Base-by-base conservation (phyloP, 2,888 invertebrate genomes). In the Ochlodes sylvanus region DNA sequence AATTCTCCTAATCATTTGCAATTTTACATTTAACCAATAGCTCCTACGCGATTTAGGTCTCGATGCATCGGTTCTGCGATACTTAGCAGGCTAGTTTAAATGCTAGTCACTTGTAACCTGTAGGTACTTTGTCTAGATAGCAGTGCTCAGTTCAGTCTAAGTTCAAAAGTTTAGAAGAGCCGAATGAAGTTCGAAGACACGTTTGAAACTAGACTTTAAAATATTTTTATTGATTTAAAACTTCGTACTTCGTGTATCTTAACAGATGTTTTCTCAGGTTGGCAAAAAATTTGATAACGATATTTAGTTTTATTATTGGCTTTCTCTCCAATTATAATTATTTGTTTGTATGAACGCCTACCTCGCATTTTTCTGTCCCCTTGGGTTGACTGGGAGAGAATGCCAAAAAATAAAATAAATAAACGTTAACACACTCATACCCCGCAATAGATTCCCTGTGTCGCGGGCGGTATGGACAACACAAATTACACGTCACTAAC, bases 101-200 rank as follows among this genome's bases (percentile, higher is more conserved):
- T 74, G 77, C 75, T 68, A 75, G 75, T 72, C 77, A 74, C 72
- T 76, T 71, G 64, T 70, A 70, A 69, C 71, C 70, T 72, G 72
- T 73, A 72, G 70, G 72, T 73, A 72, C 71, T 72, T 73, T 70
- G 71, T 69, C 69, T 63, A 61, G 71, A 71, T 71, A 75, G 60
- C 66, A 32, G 56, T 58, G 58, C 62, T 56, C 41, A 69, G 65
- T 66, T 69, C 70, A 70, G 68, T 63, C 56, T 65, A 64, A 70
- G 71, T 67, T 70, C 67, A 68, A 69, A 75, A 71, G 72, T 71
- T 70, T 72, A 47, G 17, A 7, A 6, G 4, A 47, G 17, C 17
- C 1, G 44, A 15, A 17, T 47, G 17, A 17, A 47, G 15, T 47
- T 47, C 6, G 7, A 9, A 17, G 9, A 12, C 6, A 9, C 7